phyloP scores from a whole-genome alignment of 2,797 vertebrate species.

The Tapera naevia region DNA sequence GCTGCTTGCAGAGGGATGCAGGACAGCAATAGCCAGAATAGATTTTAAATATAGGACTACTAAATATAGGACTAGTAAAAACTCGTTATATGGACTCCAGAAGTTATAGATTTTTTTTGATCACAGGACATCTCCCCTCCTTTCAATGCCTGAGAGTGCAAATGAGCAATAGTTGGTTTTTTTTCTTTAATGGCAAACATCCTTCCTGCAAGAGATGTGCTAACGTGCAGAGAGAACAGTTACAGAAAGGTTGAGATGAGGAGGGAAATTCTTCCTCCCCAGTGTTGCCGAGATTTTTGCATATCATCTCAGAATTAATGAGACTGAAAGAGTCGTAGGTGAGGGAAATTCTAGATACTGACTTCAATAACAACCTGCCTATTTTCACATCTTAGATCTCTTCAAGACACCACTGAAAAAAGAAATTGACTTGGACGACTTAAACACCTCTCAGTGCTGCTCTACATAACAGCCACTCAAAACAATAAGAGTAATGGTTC shows the following conservation, averaged over 20 bases:
- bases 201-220: not conserved
- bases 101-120: not conserved
- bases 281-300: not conserved
- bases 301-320: not conserved
- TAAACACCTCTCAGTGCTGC: not conserved
- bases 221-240: not conserved
- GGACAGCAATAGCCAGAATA: not conserved
- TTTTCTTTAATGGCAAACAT: not conserved
- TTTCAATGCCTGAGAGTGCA: not conserved
- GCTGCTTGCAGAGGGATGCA: not conserved
- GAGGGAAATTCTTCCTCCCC: not conserved
- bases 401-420: not conserved
- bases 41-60: not conserved
- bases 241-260: not conserved
- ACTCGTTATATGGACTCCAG: not conserved
- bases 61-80: not conserved
- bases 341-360: not conserved
- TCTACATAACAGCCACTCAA: not conserved
- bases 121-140: not conserved
- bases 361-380: not conserved
- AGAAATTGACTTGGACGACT: not conserved
- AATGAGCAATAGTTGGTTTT: accelerated
- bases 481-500: not conserved
- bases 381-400: not conserved
- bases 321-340: not conserved